phyloP scores from a whole-genome alignment of 2,888 invertebrate species.

The Eupithecia subumbrata region DNA sequence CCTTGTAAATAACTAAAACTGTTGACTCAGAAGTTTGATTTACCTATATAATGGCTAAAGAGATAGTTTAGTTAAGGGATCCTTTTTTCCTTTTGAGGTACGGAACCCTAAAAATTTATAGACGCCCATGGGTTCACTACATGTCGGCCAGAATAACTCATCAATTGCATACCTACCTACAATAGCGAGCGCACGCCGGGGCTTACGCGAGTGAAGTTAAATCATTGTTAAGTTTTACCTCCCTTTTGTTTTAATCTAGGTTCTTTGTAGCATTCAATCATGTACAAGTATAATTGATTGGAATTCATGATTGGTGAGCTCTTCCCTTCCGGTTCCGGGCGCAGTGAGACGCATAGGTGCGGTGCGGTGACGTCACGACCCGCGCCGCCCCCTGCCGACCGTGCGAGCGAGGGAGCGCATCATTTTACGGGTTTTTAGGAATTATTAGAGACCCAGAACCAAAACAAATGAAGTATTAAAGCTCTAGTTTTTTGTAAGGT shows the following conservation, averaged over 20 bases:
- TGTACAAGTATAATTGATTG: background rate
- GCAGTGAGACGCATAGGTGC: conserved; percentile 29
- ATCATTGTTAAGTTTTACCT: background rate
- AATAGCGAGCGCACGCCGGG: background rate
- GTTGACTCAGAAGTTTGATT: too few species aligned
- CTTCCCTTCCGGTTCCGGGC: conserved; percentile 16
- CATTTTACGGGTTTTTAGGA: background rate
- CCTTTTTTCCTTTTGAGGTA: too few species aligned
- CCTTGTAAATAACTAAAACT: too few species aligned
- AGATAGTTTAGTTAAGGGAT: too few species aligned
- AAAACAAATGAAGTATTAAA: background rate
- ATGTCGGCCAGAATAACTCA: too few species aligned
- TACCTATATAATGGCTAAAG: too few species aligned
- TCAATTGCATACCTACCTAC: too few species aligned
- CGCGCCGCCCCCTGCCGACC: background rate
- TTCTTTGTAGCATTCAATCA: background rate
- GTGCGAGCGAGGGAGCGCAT: conserved; percentile 21
- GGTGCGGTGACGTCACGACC: conserved; percentile 39
- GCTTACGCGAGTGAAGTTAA: background rate
- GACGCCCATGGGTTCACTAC: too few species aligned
- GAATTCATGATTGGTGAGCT: background rate
- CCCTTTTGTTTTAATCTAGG: background rate
- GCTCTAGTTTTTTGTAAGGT: too few species aligned
- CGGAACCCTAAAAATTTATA: too few species aligned
- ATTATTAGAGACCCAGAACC: background rate